Evolutionary conservation across 2,888 invertebrate genomes (phyloP), one percentile per base, ranked within the genome.

Genomic region (Lasioglossum oenotherae): DNA sequence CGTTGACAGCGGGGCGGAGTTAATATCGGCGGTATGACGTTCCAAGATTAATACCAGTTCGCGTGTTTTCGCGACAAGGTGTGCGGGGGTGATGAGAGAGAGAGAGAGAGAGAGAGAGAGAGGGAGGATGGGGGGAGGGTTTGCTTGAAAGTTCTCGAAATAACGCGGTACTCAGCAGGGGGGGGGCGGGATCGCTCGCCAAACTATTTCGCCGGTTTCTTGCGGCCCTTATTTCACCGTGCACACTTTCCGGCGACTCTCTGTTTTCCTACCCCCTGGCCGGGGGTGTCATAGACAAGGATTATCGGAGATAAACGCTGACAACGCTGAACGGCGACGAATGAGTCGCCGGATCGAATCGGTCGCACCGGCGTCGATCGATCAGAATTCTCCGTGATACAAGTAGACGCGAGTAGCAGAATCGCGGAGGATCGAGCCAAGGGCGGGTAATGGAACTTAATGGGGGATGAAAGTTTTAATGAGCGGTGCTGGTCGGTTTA

Each of bases 31-130:
- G 31, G 41, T 14, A 41, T 78, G 78, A 71, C 84, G 76, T 82
- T 78, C 44, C 69, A 81, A 85, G 89, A 89, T 88, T 87, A 88
- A 89, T 87, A 80, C 74, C 74, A 44, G 69, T 79, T 73, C 72
- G 77, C 74, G 57, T 82, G 84, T 86, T 88, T 80, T 84, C 82
- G 77, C 74, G 31, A 46, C 73, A n/a, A n/a, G 57, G 57, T 23
- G 23, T 19, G 12, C 10, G 35, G 46, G 2, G 74, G 16, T 76
- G 23, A 0, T 5, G 44, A 49, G 6, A 46, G 46, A 16, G 16
- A 46, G 19, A 5, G 6, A 19, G 49, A 2, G 49, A 2, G 49
- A 5, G 19, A 16, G 16, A 46, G 19, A 5, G 6, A 19, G 49
- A 2, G 49, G 6, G 49, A 5, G 19, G 19, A 6, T 0, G 16